Evolutionary conservation across 2,113 vertebrate species (phyloP).

Genomic region (Trematocara variabile): DNA sequence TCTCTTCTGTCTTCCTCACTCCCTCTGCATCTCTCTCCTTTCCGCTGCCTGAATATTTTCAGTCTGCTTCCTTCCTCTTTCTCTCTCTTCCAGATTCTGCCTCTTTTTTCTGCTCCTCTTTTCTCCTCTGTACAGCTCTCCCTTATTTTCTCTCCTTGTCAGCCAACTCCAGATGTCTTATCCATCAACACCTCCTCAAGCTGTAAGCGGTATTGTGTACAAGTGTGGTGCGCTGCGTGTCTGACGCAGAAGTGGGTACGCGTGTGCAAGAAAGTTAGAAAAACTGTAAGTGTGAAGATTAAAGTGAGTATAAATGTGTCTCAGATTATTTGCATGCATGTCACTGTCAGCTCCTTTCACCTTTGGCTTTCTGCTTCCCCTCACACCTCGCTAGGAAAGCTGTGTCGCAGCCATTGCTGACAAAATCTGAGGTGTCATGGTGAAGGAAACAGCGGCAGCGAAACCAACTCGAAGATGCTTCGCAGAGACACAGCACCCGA

Average conservation of each 20-base stretch:
- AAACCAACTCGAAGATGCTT: slow-evolving; percentile 39
- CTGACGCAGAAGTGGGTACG: slow-evolving; percentile 8
- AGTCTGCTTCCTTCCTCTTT: slow-evolving; percentile 42
- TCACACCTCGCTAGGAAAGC: slow-evolving; percentile 65
- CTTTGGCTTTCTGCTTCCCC: slow-evolving; percentile 59
- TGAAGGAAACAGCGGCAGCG: slow-evolving; percentile 34
- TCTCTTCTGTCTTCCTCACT: slow-evolving; percentile 36
- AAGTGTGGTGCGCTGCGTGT: slow-evolving; percentile 15
- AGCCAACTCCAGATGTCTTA: slow-evolving; percentile 78
- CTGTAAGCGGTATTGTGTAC: slow-evolving; percentile 62
- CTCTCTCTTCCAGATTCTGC: slow-evolving; percentile 34
- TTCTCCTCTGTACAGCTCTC: slow-evolving; percentile 36
- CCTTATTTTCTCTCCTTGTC: slow-evolving; percentile 70
- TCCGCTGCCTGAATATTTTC: slow-evolving; percentile 14
- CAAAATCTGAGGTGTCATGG: slow-evolving; percentile 68
- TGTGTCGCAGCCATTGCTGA: slow-evolving; percentile 54
- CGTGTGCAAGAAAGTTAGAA: slow-evolving; percentile 24
- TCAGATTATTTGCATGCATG: slow-evolving; percentile 51
- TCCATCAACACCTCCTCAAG: slow-evolving; percentile 79
- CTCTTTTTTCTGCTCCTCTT: slow-evolving; percentile 2
- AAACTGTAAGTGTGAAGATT: slow-evolving; percentile 49
- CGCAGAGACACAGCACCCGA: slow-evolving; percentile 11
- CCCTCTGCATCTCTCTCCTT: slow-evolving; percentile 1
- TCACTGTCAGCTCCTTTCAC: slow-evolving; percentile 59
- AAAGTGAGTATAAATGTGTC: slow-evolving; percentile 46